A percentile compares a stretch with the other conserved stretches of the same genome.
These are phyloP conservation scores for Channa maculata DNA, from an alignment of 2,113 vertebrate genomes.

Conservation along the genomic window DNA sequence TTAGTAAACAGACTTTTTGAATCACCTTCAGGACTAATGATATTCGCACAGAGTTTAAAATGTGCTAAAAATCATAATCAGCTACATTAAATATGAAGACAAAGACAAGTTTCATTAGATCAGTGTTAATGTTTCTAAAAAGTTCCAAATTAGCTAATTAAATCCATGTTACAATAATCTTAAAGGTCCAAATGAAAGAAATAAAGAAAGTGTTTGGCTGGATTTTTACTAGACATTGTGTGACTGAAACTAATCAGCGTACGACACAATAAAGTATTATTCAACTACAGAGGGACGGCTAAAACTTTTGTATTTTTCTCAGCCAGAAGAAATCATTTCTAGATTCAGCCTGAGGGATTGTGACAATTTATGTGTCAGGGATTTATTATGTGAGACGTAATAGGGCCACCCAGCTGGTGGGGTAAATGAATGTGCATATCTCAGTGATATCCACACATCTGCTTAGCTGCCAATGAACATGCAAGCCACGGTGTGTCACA, in stretches of 20 bases:
- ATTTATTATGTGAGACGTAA: conserved; percentile 82
- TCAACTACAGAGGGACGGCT: conserved; percentile 31
- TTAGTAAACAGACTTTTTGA: conserved; percentile 14
- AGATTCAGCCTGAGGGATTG: conserved; percentile 66
- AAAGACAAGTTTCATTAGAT: neutral
- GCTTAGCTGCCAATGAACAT: conserved; percentile 61
- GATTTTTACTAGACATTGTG: conserved; percentile 11
- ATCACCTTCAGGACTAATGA: neutral
- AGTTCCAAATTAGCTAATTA: neutral
- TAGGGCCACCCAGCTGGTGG: conserved; percentile 79
- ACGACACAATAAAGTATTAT: conserved; percentile 49
- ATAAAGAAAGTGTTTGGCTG: neutral
- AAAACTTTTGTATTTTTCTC: conserved; percentile 59
- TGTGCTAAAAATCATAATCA: neutral
- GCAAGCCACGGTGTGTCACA: conserved; percentile 52
- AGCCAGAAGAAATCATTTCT: conserved; percentile 45
- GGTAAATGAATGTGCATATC: conserved; percentile 78
- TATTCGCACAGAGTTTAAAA: neutral
- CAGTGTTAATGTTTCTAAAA: neutral
- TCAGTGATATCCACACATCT: conserved; percentile 78
- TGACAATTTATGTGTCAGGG: conserved; percentile 79
- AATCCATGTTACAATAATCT: conserved; percentile 14
- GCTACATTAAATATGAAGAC: neutral
- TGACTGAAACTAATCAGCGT: conserved; percentile 36
- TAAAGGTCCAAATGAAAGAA: conserved; percentile 12